These are phyloP conservation scores for Lochmaea capreae DNA, from an alignment of 2,888 invertebrate species.

Conservation along the genomic window DNA sequence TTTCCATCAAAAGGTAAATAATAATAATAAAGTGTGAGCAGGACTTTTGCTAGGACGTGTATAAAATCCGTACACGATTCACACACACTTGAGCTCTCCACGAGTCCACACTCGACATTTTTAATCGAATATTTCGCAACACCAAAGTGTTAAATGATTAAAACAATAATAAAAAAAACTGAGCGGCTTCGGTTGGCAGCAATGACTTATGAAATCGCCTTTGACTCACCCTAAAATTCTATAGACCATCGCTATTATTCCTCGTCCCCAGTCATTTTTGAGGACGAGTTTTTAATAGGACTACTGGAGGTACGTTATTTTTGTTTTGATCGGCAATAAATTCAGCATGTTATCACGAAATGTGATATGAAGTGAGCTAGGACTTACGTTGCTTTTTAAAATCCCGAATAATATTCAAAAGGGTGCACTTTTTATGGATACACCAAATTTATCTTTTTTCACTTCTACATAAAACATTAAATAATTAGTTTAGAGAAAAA, in stretches of 20 bases:
- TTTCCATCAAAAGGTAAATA: background rate
- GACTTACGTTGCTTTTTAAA: slow-evolving; percentile 33
- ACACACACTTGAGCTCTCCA: background rate
- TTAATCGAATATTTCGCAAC: slow-evolving; percentile 41
- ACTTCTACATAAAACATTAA: no score
- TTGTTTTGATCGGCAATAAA: slow-evolving; percentile 58
- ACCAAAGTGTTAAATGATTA: slow-evolving; percentile 45
- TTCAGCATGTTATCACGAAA: slow-evolving; percentile 56
- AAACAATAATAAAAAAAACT: slow-evolving; percentile 43
- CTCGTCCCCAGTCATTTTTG: slow-evolving; percentile 28
- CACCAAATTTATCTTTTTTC: background rate
- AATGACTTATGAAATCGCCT: slow-evolving; percentile 22
- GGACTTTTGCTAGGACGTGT: background rate
- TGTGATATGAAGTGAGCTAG: slow-evolving; percentile 26
- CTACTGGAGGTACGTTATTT: slow-evolving; percentile 53
- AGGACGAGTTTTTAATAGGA: slow-evolving; percentile 31
- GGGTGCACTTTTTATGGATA: background rate
- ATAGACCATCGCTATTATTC: slow-evolving; percentile 33
- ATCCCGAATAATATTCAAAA: background rate
- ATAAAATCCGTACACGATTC: background rate
- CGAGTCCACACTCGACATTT: slow-evolving; percentile 23
- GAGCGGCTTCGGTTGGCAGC: slow-evolving; percentile 15
- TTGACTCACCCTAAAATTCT: slow-evolving; percentile 27
- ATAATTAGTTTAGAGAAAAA: no score
- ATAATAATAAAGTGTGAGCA: background rate